These are phyloP conservation scores for Ctenodactylus gundi DNA, from an alignment of 2,113 vertebrate species.

Conservation along the genomic window DNA sequence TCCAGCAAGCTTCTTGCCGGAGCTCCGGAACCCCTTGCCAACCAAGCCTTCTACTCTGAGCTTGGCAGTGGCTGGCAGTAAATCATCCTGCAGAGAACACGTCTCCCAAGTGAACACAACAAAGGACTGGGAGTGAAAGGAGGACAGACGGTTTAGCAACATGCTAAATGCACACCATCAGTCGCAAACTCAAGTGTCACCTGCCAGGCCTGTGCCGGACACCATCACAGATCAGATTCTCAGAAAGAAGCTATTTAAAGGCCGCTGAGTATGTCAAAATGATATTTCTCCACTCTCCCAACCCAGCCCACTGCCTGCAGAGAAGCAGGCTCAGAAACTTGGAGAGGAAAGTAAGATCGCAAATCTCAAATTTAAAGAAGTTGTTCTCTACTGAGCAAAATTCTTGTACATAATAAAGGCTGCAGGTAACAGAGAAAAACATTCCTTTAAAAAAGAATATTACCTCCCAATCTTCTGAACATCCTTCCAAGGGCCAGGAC, in stretches of 20 bases:
- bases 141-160: not conserved
- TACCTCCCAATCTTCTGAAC: slow-evolving; percentile 70
- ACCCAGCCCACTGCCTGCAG: not conserved
- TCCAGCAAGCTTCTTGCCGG: not conserved
- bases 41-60: not conserved
- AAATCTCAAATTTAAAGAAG: not conserved
- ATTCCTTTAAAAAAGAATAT: slow-evolving; percentile 66
- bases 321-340: slow-evolving; percentile 25
- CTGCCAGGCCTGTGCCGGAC: not conserved
- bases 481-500: slow-evolving; percentile 39
- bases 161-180: not conserved
- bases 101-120: not conserved
- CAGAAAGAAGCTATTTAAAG: slow-evolving; percentile 72
- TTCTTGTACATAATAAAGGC: slow-evolving; percentile 48
- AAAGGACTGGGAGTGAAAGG: not conserved
- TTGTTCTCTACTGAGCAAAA: slow-evolving; percentile 47
- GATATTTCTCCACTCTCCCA: slow-evolving; percentile 51
- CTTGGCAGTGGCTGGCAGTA: not conserved
- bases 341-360: not conserved
- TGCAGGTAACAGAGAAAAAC: slow-evolving; percentile 16
- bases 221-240: slow-evolving; percentile 17
- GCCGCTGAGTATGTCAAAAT: slow-evolving; percentile 46
- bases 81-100: not conserved
- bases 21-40: slow-evolving; percentile 42
- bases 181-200: not conserved